These are phyloP conservation scores for Tetragnatha versicolor DNA, from an alignment of 1,140 invertebrate species.

Conservation along the genomic window DNA sequence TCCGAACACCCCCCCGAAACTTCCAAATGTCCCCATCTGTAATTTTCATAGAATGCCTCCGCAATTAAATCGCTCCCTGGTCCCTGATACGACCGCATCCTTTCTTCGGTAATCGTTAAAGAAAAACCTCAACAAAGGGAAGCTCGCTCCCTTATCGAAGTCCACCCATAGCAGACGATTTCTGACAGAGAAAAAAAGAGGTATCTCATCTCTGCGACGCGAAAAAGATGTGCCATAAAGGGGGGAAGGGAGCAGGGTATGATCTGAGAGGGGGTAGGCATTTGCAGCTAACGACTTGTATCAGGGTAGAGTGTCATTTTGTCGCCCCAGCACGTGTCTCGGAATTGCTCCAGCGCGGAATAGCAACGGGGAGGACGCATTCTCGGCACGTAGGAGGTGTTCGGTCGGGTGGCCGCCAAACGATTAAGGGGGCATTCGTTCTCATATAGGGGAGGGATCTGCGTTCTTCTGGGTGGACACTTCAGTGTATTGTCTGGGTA, in stretches of 20 bases:
- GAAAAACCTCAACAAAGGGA: background rate
- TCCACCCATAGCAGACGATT: constrained; percentile 1
- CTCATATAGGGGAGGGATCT: too few relatives aligned
- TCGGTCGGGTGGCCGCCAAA: too few relatives aligned
- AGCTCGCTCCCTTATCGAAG: background rate
- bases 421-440: too few relatives aligned
- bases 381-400: too few relatives aligned
- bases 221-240: background rate
- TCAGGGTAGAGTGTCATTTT: background rate
- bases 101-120: constrained; percentile 31
- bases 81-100: constrained; percentile 1
- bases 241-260: constrained; percentile 1
- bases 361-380: too few relatives aligned
- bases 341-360: too few relatives aligned
- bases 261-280: constrained; percentile 2
- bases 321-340: constrained; percentile 24
- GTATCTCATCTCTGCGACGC: background rate
- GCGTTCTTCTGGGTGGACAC: too few relatives aligned
- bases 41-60: constrained; percentile 21
- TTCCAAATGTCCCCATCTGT: background rate
- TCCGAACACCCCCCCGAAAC: background rate
- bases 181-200: constrained; percentile 1
- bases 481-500: too few relatives aligned
- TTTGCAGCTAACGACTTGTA: constrained; percentile 16
- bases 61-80: constrained; percentile 20